A percentile compares a stretch with the other conserved stretches of the same genome.
These are phyloP conservation scores for Xylophagus ater DNA, from an alignment of 2,888 invertebrate species.

Conservation along the genomic window DNA sequence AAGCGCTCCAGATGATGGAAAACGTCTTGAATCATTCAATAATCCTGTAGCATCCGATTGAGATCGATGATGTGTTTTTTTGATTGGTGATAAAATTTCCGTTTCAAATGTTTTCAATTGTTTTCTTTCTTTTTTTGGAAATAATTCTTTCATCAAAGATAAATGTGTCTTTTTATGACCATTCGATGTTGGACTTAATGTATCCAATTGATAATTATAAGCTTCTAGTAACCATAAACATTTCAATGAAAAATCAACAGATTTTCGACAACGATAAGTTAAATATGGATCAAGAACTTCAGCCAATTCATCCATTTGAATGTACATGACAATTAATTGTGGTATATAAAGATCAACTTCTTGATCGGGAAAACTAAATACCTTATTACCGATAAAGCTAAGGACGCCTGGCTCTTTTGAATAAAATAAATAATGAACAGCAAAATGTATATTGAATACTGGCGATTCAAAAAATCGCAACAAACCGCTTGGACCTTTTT, in stretches of 20 bases:
- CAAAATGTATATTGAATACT: constrained; percentile 96
- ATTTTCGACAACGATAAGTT: constrained; percentile 76
- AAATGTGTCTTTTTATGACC: constrained; percentile 34
- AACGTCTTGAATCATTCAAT: constrained; percentile 33
- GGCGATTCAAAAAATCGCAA: constrained; percentile 87
- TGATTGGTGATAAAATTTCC: constrained; percentile 38
- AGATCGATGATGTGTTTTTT: constrained; percentile 74
- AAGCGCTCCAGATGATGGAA: constrained; percentile 22
- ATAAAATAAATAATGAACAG: constrained; percentile 94
- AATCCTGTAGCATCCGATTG: constrained; percentile 66
- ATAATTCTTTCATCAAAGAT: constrained; percentile 38
- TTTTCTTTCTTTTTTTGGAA: constrained; percentile 34
- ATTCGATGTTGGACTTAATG: constrained; percentile 20
- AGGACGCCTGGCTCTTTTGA: constrained; percentile 97
- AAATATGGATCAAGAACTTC: constrained; percentile 82
- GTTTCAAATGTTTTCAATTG: constrained; percentile 11
- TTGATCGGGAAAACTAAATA: constrained; percentile 85
- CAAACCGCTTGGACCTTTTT: constrained; percentile 36
- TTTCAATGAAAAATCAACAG: constrained; percentile 91
- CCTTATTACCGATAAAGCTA: constrained; percentile 93
- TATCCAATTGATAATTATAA: constrained; percentile 45
- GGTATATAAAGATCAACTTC: constrained; percentile 98
- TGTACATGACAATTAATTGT: constrained; percentile 95
- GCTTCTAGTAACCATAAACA: constrained; percentile 96
- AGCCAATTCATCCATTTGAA: constrained; percentile 94